Base-by-base conservation (phyloP, 2,797 vertebrate genomes). In the Rallus crepitans region DNA sequence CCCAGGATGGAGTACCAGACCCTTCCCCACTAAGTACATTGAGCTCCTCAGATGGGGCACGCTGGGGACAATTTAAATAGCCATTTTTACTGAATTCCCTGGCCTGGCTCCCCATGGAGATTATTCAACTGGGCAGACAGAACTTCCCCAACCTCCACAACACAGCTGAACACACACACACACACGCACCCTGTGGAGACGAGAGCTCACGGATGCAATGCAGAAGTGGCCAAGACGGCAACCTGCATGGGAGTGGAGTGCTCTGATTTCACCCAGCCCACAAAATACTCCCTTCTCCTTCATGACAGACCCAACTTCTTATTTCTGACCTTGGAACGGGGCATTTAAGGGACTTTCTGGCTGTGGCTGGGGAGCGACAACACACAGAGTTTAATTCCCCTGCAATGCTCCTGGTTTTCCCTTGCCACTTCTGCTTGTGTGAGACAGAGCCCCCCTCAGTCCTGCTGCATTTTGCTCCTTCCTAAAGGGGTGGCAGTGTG, bases 111-210 rank as follows among this genome's bases (percentile, higher is more conserved):
- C 25, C 15, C 17, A 0, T 2, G 23, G 53, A 59, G 52, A 12
- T 4, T 5, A 33, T 25, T 70, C 13, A n/a, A 25, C 52, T 8
- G 23, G 31, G 33, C 20, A 68, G 50, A 23, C 16, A 20, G 39
- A 55, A 55, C 31, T 70, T 23, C 47, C 81, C 16, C 30, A 55
- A 20, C 23, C 40, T 75, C 59, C 42, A 17, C 52, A 60, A 40
- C 52, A 56, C 1, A 1, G 17, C 15, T 53, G 27, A 52, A 50
- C 1, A 8, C 59, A 37, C 11, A 23, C 11, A 37, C 37, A 37
- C 37, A 35, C 35, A 35, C 35, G 31, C 0, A 2, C 1, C 3
- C 53, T 6, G 72, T 2, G 4, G 64, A 55, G 21, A 28, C 0
- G 4, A 61, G 39, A 69, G 45, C 42, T 59, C 65, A 27, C 0